Conservation (phyloP, 2,888 invertebrate species). For the Criorhina ranunculi region DNA sequence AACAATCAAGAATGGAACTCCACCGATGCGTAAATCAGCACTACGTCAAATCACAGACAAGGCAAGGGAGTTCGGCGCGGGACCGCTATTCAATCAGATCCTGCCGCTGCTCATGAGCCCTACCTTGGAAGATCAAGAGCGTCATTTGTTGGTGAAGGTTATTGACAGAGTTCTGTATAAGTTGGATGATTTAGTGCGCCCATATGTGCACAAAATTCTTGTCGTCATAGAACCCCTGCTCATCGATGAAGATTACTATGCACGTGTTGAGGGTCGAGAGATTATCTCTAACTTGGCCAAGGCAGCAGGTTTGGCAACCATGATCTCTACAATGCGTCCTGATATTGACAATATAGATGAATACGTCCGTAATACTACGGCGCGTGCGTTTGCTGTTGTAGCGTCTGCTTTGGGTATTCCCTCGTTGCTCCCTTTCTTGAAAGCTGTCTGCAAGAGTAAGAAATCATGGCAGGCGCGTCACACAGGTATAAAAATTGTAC, state of each 20-base stretch:
- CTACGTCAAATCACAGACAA: slow-evolving; percentile 99
- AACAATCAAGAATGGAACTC: slow-evolving; percentile 99
- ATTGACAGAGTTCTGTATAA: slow-evolving; percentile 99
- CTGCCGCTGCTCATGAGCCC: slow-evolving; percentile 99
- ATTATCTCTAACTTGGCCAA: slow-evolving; percentile 99
- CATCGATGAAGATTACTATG: slow-evolving; percentile 99
- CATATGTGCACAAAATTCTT: slow-evolving; percentile 99
- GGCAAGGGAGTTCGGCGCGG: slow-evolving; percentile 98
- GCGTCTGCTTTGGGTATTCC: slow-evolving; percentile 99
- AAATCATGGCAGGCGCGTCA: slow-evolving; percentile 99
- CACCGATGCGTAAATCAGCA: slow-evolving; percentile 99
- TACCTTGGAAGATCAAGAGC: slow-evolving; percentile 99
- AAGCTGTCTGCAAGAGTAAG: slow-evolving; percentile 99
- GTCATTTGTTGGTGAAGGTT: slow-evolving; percentile 99
- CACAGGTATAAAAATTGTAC: slow-evolving; percentile 99
- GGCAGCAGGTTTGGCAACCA: slow-evolving; percentile 99
- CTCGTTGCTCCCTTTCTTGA: slow-evolving; percentile 97
- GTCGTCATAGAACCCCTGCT: slow-evolving; percentile 99
- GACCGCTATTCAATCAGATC: slow-evolving; percentile 99
- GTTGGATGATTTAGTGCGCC: slow-evolving; percentile 98
- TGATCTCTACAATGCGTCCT: slow-evolving; percentile 99
- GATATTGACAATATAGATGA: slow-evolving; percentile 99
- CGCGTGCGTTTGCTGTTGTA: slow-evolving; percentile 99
- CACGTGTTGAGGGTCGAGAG: slow-evolving; percentile 99
- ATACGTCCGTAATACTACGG: slow-evolving; percentile 99